phyloP scores from a whole-genome alignment of 1,140 invertebrate genomes.

The Pogonus chalceus region DNA sequence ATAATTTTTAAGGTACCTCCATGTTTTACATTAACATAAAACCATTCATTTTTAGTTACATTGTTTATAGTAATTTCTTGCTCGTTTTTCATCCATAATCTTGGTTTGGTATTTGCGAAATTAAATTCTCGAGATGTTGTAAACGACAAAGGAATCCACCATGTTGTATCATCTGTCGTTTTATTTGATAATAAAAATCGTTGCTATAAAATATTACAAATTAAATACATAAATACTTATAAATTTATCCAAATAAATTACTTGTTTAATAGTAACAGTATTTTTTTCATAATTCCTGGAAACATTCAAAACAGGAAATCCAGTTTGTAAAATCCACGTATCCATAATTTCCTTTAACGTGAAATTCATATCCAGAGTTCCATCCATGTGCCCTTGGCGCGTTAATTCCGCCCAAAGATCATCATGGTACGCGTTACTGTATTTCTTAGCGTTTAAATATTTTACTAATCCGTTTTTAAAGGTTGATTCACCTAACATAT shows the following conservation, averaged over 20 bases:
- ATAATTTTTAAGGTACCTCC: constrained; percentile 22
- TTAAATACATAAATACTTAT: constrained; percentile 7
- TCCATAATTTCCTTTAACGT: constrained; percentile 64
- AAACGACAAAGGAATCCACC: constrained; percentile 49
- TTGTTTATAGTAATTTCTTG: constrained; percentile 17
- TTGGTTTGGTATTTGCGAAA: constrained; percentile 30
- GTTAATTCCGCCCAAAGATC: constrained; percentile 60
- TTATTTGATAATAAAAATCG: constrained; percentile 36
- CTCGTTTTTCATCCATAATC: constrained; percentile 26
- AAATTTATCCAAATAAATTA: constrained; percentile 21
- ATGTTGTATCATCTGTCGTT: constrained; percentile 27
- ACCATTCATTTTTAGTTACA: constrained; percentile 22
- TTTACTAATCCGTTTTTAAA: constrained; percentile 56
- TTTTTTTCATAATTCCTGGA: constrained; percentile 38
- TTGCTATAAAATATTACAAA: constrained; percentile 32
- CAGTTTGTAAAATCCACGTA: constrained; percentile 71
- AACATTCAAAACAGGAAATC: constrained; percentile 68
- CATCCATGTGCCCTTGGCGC: constrained; percentile 36
- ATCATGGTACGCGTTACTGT: constrained; percentile 54
- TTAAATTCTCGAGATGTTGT: constrained; percentile 33
- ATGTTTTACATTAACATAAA: constrained; percentile 29
- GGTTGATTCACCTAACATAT: constrained; percentile 55
- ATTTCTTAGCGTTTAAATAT: constrained; percentile 46
- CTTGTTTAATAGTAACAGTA: constrained; percentile 41
- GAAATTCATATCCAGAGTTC: constrained; percentile 36